phyloP scores from a whole-genome alignment of 2,113 vertebrate species.

The Crotalus tigris region DNA sequence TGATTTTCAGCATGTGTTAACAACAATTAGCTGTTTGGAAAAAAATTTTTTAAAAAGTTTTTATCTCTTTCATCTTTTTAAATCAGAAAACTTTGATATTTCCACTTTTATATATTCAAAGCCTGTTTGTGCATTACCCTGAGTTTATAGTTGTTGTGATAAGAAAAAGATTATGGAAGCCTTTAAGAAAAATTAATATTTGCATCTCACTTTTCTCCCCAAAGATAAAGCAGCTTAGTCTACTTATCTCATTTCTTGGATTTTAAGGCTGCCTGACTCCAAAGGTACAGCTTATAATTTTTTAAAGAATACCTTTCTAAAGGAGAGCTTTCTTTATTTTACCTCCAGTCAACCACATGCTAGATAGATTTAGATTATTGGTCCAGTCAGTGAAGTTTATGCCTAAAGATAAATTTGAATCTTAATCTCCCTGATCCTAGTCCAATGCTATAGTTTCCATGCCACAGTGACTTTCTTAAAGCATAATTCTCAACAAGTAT shows the following conservation, averaged over 20 bases:
- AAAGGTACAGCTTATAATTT: background rate
- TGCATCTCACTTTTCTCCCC: background rate
- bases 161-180: background rate
- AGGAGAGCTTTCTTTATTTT: background rate
- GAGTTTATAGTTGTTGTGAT: background rate
- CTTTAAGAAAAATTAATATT: background rate
- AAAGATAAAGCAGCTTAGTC: background rate
- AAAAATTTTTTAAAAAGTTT: background rate
- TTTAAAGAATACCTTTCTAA: background rate
- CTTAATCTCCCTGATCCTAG: background rate
- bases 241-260: background rate
- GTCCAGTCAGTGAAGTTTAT: background rate
- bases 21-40: background rate
- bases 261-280: background rate
- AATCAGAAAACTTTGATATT: background rate
- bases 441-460: background rate
- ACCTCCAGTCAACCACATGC: background rate
- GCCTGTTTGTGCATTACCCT: background rate
- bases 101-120: background rate
- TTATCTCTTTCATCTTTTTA: background rate
- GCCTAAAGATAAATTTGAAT: background rate
- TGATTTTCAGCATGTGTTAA: background rate
- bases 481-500: background rate
- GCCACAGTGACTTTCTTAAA: background rate
- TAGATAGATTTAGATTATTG: background rate